phyloP scores from a whole-genome alignment of 1,140 invertebrate genomes.

The Brachionus calyciflorus region DNA sequence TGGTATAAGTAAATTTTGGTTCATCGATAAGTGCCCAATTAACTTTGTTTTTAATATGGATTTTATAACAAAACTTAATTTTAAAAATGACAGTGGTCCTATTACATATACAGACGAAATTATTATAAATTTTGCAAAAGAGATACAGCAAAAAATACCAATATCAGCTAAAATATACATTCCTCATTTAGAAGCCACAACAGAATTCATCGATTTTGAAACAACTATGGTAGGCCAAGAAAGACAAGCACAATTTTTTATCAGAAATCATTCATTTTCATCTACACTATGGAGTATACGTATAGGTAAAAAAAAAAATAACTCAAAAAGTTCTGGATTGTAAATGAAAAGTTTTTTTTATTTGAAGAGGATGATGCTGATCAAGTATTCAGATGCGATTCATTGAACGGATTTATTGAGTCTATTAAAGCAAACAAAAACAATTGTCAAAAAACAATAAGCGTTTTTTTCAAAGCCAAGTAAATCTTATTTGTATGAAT shows the following conservation, averaged over 20 bases:
- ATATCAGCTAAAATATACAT: neutral
- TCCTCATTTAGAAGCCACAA: neutral
- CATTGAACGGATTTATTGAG: no score
- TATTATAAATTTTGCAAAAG: neutral
- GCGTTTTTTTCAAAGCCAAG: no score
- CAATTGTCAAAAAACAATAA: no score
- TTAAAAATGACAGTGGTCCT: neutral
- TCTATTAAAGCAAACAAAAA: no score
- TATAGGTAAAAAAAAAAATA: no score
- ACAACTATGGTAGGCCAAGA: neutral
- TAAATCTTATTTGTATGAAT: no score
- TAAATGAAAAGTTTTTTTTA: no score
- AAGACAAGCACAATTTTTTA: slow-evolving; percentile 2
- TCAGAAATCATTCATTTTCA: slow-evolving; percentile 30
- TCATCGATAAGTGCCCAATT: neutral
- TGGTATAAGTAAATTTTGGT: neutral
- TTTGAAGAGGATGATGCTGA: no score
- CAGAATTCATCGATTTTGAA: neutral
- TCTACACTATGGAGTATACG: neutral
- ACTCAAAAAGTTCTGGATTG: no score
- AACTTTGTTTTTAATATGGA: neutral
- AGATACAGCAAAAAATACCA: neutral
- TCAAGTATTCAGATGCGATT: no score
- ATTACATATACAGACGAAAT: neutral
- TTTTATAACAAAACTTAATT: neutral